Evolutionary conservation across 1,140 invertebrate species (phyloP).

Genomic region (Oscheius sp.): DNA sequence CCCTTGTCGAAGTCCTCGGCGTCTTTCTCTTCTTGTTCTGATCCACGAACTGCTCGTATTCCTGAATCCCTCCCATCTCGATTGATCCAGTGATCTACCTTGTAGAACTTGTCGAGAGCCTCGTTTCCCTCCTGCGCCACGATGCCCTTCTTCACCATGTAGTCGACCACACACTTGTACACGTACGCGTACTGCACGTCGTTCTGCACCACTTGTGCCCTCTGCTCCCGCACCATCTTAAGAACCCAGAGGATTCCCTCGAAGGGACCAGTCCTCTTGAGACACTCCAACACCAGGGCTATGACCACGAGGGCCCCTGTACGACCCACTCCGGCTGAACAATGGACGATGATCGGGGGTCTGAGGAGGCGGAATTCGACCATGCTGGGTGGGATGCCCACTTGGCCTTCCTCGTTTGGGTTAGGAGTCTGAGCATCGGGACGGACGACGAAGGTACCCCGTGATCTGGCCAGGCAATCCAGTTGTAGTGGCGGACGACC

Average conservation of each 20-base stretch:
- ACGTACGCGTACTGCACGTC: background rate
- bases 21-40: too few species aligned
- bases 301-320: background rate
- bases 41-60: too few species aligned
- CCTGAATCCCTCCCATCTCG: too few species aligned
- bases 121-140: background rate
- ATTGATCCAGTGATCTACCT: too few species aligned
- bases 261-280: background rate
- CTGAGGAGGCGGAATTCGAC: too few species aligned
- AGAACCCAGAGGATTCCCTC: background rate
- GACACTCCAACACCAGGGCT: background rate
- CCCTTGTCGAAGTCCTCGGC: too few species aligned
- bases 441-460: background rate
- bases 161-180: background rate
- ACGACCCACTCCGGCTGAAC: background rate
- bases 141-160: background rate
- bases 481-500: background rate
- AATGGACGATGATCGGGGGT: background rate
- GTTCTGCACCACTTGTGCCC: background rate
- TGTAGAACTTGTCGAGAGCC: background rate
- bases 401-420: too few species aligned
- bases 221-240: background rate
- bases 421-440: background rate
- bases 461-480: background rate
- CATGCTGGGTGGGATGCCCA: too few species aligned